phyloP scores from a whole-genome alignment of 2,113 vertebrate species.

The Hassar affinis region DNA sequence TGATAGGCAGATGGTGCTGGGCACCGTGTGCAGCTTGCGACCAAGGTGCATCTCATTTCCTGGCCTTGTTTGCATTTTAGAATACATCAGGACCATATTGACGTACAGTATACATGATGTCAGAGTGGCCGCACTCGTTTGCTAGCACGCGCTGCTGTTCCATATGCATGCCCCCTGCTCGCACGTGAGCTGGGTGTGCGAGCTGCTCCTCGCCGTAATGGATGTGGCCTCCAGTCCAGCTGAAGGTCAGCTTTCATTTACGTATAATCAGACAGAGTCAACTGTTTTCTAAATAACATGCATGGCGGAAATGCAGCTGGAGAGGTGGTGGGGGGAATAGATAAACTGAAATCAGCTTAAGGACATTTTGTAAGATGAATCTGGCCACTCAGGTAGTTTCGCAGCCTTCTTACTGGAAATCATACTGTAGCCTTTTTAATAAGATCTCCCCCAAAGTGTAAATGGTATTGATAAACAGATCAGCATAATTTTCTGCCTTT shows the following conservation, averaged over 20 bases:
- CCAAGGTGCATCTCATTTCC: constrained; percentile 97
- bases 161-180: constrained; percentile 71
- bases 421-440: constrained; percentile 14
- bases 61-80: constrained; percentile 99
- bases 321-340: background rate
- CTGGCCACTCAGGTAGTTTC: constrained; percentile 60
- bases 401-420: constrained; percentile 58
- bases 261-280: constrained; percentile 79
- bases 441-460: constrained; percentile 13
- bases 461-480: constrained; percentile 35
- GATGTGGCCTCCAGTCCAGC: constrained; percentile 77
- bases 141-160: constrained; percentile 81
- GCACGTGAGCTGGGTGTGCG: constrained; percentile 10
- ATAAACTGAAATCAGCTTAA: constrained; percentile 74
- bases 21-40: constrained; percentile 86
- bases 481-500: constrained; percentile 15
- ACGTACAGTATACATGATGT: constrained; percentile 97
- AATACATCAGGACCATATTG: constrained; percentile 98
- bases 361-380: constrained; percentile 72
- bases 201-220: constrained; percentile 73
- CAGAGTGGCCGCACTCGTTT: constrained; percentile 92
- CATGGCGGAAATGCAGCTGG: constrained; percentile 64
- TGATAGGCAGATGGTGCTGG: constrained; percentile 97
- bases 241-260: constrained; percentile 82
- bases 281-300: constrained; percentile 81